Evolutionary conservation across 2,888 invertebrate genomes (phyloP).

Genomic region (Machimus rusticus): DNA sequence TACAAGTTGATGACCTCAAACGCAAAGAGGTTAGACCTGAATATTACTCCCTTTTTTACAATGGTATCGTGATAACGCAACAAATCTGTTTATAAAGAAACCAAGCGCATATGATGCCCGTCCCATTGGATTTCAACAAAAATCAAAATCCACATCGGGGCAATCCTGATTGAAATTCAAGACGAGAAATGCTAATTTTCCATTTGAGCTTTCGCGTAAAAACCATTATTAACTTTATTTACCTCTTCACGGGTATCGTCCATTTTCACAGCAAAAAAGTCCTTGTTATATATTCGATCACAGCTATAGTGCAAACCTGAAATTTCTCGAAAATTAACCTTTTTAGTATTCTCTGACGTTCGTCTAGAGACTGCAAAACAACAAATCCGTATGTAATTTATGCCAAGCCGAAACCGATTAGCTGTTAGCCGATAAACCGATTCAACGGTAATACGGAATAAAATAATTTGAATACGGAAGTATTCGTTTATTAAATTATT

Average conservation of each 20-base stretch:
- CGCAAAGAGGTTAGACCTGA: background rate
- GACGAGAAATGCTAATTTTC: background rate
- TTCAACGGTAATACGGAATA: background rate
- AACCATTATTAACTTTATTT: background rate
- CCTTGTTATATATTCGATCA: background rate
- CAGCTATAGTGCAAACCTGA: background rate
- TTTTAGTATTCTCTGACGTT: background rate
- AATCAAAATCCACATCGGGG: background rate
- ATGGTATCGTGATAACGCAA: background rate
- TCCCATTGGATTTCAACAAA: background rate
- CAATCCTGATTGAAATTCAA: background rate
- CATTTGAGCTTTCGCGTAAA: background rate
- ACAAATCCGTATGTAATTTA: background rate
- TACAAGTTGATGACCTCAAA: background rate
- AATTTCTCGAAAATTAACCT: background rate
- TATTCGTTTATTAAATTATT: too few relatives aligned
- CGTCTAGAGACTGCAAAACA: background rate
- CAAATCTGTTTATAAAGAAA: background rate
- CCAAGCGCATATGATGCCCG: background rate
- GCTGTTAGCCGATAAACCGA: background rate
- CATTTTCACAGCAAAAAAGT: background rate
- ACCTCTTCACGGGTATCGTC: constrained; percentile 1
- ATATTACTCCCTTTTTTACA: background rate
- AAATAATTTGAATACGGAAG: too few relatives aligned
- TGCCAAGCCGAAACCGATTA: background rate